Percentiles rank a stretch among this genome's conserved stretches.
These are phyloP conservation scores for Psilopsiagon aurifrons DNA, from an alignment of 2,113 vertebrate species.

Conservation along the genomic window DNA sequence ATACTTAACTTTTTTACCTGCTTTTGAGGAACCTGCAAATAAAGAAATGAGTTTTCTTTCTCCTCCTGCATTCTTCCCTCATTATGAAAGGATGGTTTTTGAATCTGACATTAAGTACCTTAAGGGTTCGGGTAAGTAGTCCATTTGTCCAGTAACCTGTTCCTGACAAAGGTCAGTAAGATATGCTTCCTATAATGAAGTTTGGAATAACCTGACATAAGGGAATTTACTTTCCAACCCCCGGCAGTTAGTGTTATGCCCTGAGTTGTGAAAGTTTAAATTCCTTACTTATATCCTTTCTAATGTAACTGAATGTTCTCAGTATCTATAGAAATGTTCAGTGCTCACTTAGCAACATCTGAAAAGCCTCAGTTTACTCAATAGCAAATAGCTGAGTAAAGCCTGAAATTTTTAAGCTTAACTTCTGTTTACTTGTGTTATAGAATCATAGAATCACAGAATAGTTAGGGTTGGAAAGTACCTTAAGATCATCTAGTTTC, in stretches of 20 bases:
- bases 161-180: background rate
- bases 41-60: constrained; percentile 52
- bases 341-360: background rate
- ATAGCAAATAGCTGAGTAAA: background rate
- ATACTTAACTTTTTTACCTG: constrained; percentile 51
- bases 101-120: background rate
- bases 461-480: too few species aligned
- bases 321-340: background rate
- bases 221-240: background rate
- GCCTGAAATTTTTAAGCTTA: background rate
- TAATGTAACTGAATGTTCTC: background rate
- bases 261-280: background rate
- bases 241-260: background rate
- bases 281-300: background rate
- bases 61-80: constrained; percentile 1
- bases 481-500: too few species aligned
- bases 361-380: background rate
- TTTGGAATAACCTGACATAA: background rate
- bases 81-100: constrained; percentile 16
- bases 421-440: background rate
- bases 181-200: background rate
- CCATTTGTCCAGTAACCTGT: background rate
- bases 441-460: too few species aligned
- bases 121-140: background rate
- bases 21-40: constrained; percentile 61